Conservation (phyloP, 2,888 invertebrate species). For the Iselma pallidipennis region DNA sequence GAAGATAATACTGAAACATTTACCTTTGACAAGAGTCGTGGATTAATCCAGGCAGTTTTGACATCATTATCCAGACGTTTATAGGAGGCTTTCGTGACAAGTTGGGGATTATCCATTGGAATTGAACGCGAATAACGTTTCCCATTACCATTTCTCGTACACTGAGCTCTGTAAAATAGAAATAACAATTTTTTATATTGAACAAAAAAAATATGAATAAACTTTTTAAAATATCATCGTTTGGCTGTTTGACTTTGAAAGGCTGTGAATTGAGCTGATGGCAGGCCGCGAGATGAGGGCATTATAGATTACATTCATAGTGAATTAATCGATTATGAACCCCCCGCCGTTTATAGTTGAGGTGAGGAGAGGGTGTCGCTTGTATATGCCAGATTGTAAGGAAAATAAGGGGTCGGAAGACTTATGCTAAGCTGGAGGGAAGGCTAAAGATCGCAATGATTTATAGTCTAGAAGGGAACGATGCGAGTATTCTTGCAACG, state of each 20-base stretch:
- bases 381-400: conserved; percentile 24
- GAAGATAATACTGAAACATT: conserved; percentile 18
- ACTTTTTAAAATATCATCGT: neutral
- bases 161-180: conserved; percentile 25
- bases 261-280: conserved; percentile 4
- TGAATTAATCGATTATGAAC: conserved; percentile 40
- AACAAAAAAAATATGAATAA: neutral
- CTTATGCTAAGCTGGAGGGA: conserved; percentile 42
- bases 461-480: conserved; percentile 46
- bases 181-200: neutral
- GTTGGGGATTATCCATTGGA: conserved; percentile 47
- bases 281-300: neutral
- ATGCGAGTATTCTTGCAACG: conserved; percentile 51
- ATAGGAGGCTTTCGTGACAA: conserved; percentile 58
- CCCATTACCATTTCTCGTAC: conserved; percentile 28
- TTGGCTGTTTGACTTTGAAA: neutral
- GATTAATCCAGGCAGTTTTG: conserved; percentile 64
- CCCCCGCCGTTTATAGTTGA: neutral
- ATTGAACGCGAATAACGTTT: conserved; percentile 6
- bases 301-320: conserved; percentile 44
- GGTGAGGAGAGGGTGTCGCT: conserved; percentile 18
- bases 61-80: conserved; percentile 62
- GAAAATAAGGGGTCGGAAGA: conserved; percentile 14
- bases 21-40: conserved; percentile 62
- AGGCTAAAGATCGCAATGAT: conserved; percentile 52